Evolutionary conservation across 2,113 vertebrate genomes (phyloP).

Genomic region (Pseudorhombus dupliciocellatus): DNA sequence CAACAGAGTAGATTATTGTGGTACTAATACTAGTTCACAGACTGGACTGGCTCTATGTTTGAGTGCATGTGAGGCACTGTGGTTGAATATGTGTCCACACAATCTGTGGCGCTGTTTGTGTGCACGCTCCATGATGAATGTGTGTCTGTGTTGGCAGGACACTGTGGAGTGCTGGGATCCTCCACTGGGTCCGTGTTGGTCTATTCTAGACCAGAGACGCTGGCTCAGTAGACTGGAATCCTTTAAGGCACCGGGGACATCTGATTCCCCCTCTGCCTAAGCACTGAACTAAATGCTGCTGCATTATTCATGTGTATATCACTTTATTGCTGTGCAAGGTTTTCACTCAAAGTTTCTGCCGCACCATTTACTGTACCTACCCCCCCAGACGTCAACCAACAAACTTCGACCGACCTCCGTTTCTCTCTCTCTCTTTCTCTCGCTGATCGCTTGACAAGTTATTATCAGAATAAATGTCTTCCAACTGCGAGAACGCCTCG

Average conservation of each 20-base stretch:
- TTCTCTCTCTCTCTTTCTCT: constrained; percentile 23
- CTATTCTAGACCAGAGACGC: constrained; percentile 75
- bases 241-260: constrained; percentile 77
- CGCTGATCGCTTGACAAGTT: constrained; percentile 31
- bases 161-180: constrained; percentile 44
- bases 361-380: constrained; percentile 66
- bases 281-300: constrained; percentile 80
- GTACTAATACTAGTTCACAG: constrained; percentile 11
- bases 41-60: constrained; percentile 13
- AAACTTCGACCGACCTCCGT: constrained; percentile 53
- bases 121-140: constrained; percentile 7
- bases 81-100: constrained; percentile 19
- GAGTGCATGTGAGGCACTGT: not conserved
- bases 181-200: constrained; percentile 63
- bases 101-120: constrained; percentile 30
- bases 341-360: constrained; percentile 74
- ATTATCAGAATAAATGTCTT: constrained; percentile 2
- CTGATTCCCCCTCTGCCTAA: constrained; percentile 77
- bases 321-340: constrained; percentile 81
- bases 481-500: not conserved
- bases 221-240: constrained; percentile 79
- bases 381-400: constrained; percentile 56
- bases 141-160: constrained; percentile 53
- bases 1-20: constrained; percentile 4
- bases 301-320: constrained; percentile 83